Conservation (phyloP, 2,888 invertebrate species). For the Caenorhabditis sulstoni region DNA sequence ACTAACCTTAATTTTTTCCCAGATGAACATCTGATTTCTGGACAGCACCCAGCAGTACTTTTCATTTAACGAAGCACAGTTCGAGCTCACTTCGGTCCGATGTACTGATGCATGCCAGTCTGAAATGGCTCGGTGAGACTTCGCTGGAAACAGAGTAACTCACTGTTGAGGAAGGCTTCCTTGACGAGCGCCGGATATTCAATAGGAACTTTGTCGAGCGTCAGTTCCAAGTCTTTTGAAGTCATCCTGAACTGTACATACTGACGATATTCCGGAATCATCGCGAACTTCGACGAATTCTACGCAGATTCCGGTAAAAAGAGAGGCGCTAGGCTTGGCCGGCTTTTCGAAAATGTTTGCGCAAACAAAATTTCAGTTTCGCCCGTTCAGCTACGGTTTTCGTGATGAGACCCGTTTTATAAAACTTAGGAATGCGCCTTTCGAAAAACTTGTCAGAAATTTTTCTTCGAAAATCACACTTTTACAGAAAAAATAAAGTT, state of each 20-base stretch:
- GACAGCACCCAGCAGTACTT: slow-evolving; percentile 57
- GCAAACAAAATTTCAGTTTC: not conserved
- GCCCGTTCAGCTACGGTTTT: no score
- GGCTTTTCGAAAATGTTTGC: no score
- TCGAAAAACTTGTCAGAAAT: no score
- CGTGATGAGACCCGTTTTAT: not conserved
- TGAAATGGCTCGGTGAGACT: not conserved
- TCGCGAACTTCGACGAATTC: not conserved
- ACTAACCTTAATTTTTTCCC: slow-evolving; percentile 40
- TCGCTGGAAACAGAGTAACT: slow-evolving; percentile 3
- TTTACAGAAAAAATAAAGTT: not conserved
- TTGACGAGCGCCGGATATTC: slow-evolving; percentile 62
- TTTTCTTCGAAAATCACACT: no score
- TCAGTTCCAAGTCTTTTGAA: slow-evolving; percentile 44
- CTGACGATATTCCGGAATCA: not conserved
- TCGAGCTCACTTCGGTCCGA: slow-evolving; percentile 26
- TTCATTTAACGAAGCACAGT: slow-evolving; percentile 57
- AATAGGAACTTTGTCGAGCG: slow-evolving; percentile 45
- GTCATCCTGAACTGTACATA: slow-evolving; percentile 10
- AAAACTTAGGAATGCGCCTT: slow-evolving; percentile 23
- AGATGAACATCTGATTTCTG: slow-evolving; percentile 48
- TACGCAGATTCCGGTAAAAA: not conserved
- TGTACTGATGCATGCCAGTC: slow-evolving; percentile 49
- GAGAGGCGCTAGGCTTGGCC: not conserved
- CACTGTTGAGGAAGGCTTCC: slow-evolving; percentile 54